Conservation (phyloP, 2,797 vertebrate species). For the Crax fasciolata region DNA sequence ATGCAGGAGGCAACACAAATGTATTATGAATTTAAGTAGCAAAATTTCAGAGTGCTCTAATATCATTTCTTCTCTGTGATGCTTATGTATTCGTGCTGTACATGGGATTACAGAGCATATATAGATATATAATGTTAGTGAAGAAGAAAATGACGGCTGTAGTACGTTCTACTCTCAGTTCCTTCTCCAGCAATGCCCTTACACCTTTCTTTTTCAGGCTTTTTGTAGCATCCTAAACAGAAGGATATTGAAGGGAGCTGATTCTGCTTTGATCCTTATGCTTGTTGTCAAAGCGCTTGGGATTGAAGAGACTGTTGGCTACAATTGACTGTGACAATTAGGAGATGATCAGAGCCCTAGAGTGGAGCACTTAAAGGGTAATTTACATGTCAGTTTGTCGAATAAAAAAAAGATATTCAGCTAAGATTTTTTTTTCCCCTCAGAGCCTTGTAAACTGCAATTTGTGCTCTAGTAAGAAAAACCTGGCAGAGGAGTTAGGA, state of each 20-base stretch:
- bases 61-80: conserved; percentile 73
- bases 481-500: conserved; percentile 93
- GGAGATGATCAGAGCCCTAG: conserved; percentile 94
- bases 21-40: conserved; percentile 53
- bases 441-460: conserved; percentile 98
- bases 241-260: conserved; percentile 89
- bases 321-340: conserved; percentile 99
- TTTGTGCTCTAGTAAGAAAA: conserved; percentile 95
- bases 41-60: conserved; percentile 41
- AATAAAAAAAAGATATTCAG: conserved; percentile 95
- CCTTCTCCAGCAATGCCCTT: conserved; percentile 83
- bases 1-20: neutral
- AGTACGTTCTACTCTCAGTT: conserved; percentile 80
- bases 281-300: conserved; percentile 96
- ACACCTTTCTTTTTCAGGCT: conserved; percentile 85
- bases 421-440: conserved; percentile 87
- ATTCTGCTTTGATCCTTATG: conserved; percentile 93
- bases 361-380: conserved; percentile 98
- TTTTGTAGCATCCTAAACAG: conserved; percentile 88
- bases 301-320: conserved; percentile 99
- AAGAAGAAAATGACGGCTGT: conserved; percentile 82
- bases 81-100: conserved; percentile 78
- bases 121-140: conserved; percentile 73
- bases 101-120: conserved; percentile 72
- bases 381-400: conserved; percentile 99